Conservation (phyloP, 1,140 invertebrate genomes). For the Trialeurodes vaporariorum region DNA sequence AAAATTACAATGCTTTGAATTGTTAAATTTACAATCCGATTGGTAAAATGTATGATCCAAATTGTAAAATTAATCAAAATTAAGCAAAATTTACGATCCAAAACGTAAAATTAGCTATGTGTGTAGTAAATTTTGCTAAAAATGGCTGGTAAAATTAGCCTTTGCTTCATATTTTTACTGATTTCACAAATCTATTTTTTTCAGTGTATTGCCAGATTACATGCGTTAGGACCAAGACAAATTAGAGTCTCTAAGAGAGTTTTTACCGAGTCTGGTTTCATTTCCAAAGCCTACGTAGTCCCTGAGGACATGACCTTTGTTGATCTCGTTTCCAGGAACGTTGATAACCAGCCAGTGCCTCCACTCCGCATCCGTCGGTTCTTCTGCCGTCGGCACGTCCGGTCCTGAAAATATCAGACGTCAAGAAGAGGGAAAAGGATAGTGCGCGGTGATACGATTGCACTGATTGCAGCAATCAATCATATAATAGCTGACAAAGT, state of each 20-base stretch:
- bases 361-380: background rate
- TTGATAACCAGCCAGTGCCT: background rate
- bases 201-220: background rate
- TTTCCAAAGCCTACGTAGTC: background rate
- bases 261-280: background rate
- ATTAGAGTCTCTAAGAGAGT: background rate
- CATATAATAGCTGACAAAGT: too few species aligned
- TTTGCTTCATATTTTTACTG: background rate
- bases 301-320: background rate
- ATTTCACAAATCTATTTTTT: background rate
- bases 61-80: too few species aligned
- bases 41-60: too few species aligned
- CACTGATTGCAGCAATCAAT: too few species aligned
- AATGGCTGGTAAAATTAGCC: too few species aligned
- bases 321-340: background rate
- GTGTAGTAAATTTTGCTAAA: too few species aligned
- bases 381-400: background rate
- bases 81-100: too few species aligned
- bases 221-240: background rate
- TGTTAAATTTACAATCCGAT: too few species aligned
- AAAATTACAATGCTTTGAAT: too few species aligned
- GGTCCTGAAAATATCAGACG: background rate
- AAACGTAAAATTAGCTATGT: too few species aligned
- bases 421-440: too few species aligned
- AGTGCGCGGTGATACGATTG: too few species aligned